Base-by-base conservation (phyloP, 2,888 invertebrate species). In the Drosophila incognita region DNA sequence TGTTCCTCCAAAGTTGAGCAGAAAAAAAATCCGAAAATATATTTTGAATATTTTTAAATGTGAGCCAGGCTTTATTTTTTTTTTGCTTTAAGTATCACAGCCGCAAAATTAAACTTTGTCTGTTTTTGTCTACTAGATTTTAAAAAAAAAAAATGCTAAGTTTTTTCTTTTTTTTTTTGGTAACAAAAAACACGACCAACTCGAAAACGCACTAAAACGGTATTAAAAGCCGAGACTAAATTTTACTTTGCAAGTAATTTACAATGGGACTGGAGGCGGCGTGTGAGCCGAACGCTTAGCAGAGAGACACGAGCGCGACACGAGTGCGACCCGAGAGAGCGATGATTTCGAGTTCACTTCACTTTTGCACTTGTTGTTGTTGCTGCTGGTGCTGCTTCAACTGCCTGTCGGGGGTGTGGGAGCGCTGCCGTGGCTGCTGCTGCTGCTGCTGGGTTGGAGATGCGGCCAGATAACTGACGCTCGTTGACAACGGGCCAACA, bases 181-280 rank as follows among this genome's bases (percentile, higher is more conserved):
- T 75, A 78, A 74, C 72, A 71, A 76, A 81, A 88, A 91, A 83
- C 92, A 92, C 92, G 91, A 92, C 92, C 91, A 91, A 91, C 92
- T 92, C 88, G 91, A 91, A 91, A 92, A 91, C 91, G 91, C 89
- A 87, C 91, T 90, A 90, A 92, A 92, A 91, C 91, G 90, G 87
- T 91, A 92, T 92, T 92, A 85, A 92, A 92, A 90, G 84, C 90
- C 87, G 88, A 90, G 90, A 87, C 87, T 86, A 81, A 90, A 91
- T 79, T 90, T 79, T 89, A 91, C 91, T 91, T 91, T 86, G 89
- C 91, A 90, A 90, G 91, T 91, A 90, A 91, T 89, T 86, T 89
- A 82, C 82, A 82, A 71, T 73, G 69, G 75, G 83, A 73, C 73
- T 71, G 78, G 71, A 74, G 76, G 79, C 79, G 69, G 60, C 59